Evolutionary conservation across 1,140 invertebrate species (phyloP), one percentile per base, ranked within the genome.

Genomic region (Heliconius eleuchia): DNA sequence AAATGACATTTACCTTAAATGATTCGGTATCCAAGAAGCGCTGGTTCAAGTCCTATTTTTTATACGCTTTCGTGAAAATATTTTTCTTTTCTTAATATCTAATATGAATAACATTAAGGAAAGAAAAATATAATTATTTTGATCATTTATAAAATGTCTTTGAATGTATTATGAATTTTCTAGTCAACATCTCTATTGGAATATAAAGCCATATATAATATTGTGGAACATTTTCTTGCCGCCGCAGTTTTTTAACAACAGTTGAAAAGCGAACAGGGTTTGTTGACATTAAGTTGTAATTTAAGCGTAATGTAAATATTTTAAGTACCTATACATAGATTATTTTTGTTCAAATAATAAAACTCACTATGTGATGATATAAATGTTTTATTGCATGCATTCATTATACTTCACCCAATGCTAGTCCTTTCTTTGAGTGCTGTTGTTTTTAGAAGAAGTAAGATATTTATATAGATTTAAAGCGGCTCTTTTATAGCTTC

Each of bases 321-420:
- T 93, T 92, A 93, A 90, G 87, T 89, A 92, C 85, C 76, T 87
- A 82, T 82, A 86, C 79, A 94, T 92, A 94, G 91, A 92, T 86
- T 94, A 93, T 93, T 91, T 94, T 94, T 94, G 92, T 94, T 94
- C 92, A 94, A 90, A 93, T 91, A 93, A 90, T 91, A 92, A 94
- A 91, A 84, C 80, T 94, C 92, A 94, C 92, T 89, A 90, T 91
- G 92, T 94, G 91, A 92, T 84, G 83, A 84, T 77, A 81, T 66
- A 74, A 27, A 39, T 86, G 79, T 88, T 89, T 89, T 82, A 80
- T 80, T 79, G n/a, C 2, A 34, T 11, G 79, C 75, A 74, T 23
- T 30, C 23, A 30, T 16, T 5, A 13, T 66, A 2, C 30, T 16
- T 13, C 9, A 16, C 23, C 9, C 2, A 66, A 13, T 66, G 57